phyloP scores from a whole-genome alignment of 2,113 vertebrate species.

The Terrapene triunguis region DNA sequence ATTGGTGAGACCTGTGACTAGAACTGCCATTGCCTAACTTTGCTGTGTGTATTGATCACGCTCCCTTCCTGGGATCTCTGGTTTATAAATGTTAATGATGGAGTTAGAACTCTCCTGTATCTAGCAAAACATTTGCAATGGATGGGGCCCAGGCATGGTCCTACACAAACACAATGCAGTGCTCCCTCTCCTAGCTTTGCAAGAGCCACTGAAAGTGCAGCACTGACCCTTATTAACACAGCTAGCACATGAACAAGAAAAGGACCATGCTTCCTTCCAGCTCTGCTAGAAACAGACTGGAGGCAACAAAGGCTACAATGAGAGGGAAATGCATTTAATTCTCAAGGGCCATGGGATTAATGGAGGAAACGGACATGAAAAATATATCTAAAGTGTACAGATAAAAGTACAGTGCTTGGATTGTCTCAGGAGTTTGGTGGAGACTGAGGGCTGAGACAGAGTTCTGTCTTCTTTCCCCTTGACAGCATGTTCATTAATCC shows the following conservation, averaged over 20 bases:
- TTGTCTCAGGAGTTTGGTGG: conserved; percentile 19
- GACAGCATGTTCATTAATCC: not conserved
- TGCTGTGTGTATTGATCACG: not conserved
- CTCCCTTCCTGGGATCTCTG: not conserved
- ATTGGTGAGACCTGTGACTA: not conserved
- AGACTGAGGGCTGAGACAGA: not conserved
- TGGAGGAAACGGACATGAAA: not conserved
- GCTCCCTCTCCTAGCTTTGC: not conserved
- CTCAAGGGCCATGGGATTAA: not conserved
- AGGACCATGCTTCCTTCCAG: not conserved
- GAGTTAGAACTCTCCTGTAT: not conserved
- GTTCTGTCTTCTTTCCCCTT: not conserved
- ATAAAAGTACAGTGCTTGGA: not conserved
- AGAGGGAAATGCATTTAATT: fast-evolving
- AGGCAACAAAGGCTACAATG: not conserved
- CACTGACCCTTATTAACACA: fast-evolving
- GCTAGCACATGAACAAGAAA: not conserved
- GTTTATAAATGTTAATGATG: not conserved
- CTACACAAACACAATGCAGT: not conserved
- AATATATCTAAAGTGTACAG: conserved; percentile 3
- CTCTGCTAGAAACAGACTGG: not conserved
- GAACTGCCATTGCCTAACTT: not conserved
- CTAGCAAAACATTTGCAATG: not conserved
- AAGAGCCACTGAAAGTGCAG: not conserved
- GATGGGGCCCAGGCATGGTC: not conserved